Base-by-base conservation (phyloP, 2,888 invertebrate species). In the Melipona bicolor region DNA sequence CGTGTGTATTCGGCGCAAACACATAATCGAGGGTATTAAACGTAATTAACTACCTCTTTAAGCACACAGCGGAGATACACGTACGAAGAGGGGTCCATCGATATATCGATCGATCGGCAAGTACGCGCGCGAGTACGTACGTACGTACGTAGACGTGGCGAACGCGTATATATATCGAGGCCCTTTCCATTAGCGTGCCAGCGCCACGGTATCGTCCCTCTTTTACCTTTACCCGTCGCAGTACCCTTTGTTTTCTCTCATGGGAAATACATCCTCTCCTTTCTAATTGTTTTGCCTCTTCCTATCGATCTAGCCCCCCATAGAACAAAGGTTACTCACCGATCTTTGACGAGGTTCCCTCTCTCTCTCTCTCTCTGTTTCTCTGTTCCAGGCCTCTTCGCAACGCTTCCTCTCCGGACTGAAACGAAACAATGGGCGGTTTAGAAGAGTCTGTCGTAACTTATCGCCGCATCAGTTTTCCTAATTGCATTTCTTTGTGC, bases 21-120 rank as follows among this genome's bases (percentile, higher is more conserved):
- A 93, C 92, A 92, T 92, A 92, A 93, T 90, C 92, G 89, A 91
- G 90, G 92, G 91, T 93, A 93, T 93, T 93, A 93, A 93, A 93
- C 92, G 93, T 93, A 93, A 93, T 93, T 93, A 93, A 91, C 92
- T 88, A 90, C 89, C 91, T 91, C 89, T 92, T 91, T 92, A 92
- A 91, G 90, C 90, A 83, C 83, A 85, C 79, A 77, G 79, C 67
- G 76, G 74, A 70, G 89, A 89, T 84, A 88, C 88, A 90, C 76
- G 84, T 49, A 77, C 81, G 76, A 49, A 80, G 65, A 80, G 89
- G 43, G 87, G 86, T 81, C 90, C 90, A 93, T 92, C 91, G 93
- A 93, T 92, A 90, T 92, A 91, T 91, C 92, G 92, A 93, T 93
- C 92, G 91, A 91, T 93, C 91, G 90, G 90, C 17, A 21, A 52